phyloP scores from a whole-genome alignment of 2,113 vertebrate genomes.

The Falcunculus frontatus region DNA sequence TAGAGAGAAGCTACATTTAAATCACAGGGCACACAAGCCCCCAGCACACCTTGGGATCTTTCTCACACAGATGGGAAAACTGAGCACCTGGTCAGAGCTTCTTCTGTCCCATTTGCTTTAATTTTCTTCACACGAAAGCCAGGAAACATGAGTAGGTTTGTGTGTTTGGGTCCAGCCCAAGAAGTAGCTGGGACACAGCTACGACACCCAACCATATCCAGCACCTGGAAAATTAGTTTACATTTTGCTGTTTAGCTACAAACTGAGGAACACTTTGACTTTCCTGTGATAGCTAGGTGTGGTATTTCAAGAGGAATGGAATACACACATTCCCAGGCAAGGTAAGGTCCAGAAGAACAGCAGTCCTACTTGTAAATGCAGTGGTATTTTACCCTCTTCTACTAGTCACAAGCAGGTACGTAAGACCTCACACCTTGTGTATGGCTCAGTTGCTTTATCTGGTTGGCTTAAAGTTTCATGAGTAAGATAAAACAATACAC shows the following conservation, averaged over 20 bases:
- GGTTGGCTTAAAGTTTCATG: not conserved
- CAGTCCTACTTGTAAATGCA: not conserved
- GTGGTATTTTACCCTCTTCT: not conserved
- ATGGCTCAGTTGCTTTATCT: not conserved
- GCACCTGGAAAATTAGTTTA: not conserved
- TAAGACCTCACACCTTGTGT: not conserved
- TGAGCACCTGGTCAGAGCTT: not conserved
- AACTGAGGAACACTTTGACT: not conserved
- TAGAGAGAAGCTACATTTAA: not conserved
- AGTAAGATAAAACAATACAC: not conserved
- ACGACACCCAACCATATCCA: not conserved
- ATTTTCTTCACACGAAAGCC: not conserved
- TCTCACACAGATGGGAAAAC: not conserved
- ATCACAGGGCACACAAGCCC: not conserved
- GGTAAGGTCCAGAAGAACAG: not conserved
- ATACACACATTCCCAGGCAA: not conserved
- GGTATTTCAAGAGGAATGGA: not conserved
- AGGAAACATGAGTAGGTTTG: not conserved
- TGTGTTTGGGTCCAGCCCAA: not conserved
- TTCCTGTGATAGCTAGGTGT: not conserved
- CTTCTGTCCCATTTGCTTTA: not conserved
- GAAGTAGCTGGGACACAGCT: not conserved
- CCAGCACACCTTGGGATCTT: not conserved
- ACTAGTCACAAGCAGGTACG: not conserved
- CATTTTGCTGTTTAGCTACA: not conserved